Evolutionary conservation across 1,140 invertebrate species (phyloP).

Genomic region (Sminthurides bifidus): DNA sequence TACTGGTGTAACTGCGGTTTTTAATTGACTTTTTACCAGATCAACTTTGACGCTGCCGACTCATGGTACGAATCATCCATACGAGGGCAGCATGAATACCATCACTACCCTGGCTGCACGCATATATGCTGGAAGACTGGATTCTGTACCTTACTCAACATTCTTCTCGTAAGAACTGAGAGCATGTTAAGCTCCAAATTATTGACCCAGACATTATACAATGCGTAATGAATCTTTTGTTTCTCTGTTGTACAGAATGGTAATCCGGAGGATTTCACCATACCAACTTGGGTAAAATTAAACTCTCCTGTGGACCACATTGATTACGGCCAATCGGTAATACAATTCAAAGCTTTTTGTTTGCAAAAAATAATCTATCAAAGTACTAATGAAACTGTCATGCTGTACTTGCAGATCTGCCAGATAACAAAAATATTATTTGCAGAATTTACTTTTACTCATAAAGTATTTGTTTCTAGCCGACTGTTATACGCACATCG

Average conservation of each 20-base stretch:
- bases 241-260: conserved; percentile 9
- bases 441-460: too few species aligned
- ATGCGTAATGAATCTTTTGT: not conserved
- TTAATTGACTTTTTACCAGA: conserved; percentile 21
- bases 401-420: too few species aligned
- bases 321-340: not conserved
- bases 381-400: too few species aligned
- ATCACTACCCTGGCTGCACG: conserved; percentile 32
- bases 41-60: conserved; percentile 33
- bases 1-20: too few species aligned
- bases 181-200: not conserved
- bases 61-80: conserved; percentile 32
- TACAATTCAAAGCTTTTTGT: too few species aligned
- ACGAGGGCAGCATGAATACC: conserved; percentile 29
- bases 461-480: not conserved
- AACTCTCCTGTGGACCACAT: not conserved
- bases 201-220: not conserved
- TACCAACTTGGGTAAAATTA: conserved; percentile 17
- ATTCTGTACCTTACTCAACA: conserved; percentile 17
- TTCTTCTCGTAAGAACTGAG: conserved; percentile 17
- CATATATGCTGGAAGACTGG: conserved; percentile 30
- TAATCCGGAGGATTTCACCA: not conserved
- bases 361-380: too few species aligned
- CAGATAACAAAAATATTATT: too few species aligned
- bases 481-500: not conserved